Conservation (phyloP, 2,888 invertebrate genomes). For the Amiota mariae region DNA sequence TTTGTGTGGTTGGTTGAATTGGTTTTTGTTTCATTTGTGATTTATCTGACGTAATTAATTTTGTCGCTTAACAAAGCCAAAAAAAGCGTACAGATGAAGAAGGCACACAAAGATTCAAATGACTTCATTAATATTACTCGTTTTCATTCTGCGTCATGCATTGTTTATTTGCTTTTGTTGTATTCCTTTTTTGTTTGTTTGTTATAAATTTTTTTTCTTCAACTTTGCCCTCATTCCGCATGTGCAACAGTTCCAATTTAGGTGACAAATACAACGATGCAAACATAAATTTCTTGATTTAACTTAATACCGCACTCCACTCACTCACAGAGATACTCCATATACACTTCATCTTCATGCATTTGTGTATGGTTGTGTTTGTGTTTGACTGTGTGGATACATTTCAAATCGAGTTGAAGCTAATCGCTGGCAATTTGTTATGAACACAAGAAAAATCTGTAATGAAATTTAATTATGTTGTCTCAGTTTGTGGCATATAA, state of each 20-base stretch:
- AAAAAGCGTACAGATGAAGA: background rate
- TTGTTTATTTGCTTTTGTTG: background rate
- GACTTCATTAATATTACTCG: constrained; percentile 24
- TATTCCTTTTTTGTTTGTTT: constrained; percentile 9
- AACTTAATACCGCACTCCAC: background rate
- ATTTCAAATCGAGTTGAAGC: constrained; percentile 17
- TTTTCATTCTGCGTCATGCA: no score
- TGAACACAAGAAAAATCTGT: constrained; percentile 51
- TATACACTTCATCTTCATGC: no score
- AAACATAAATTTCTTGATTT: constrained; percentile 9
- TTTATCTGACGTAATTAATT: constrained; percentile 30
- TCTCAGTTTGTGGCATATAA: constrained; percentile 41
- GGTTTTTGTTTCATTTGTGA: constrained; percentile 1
- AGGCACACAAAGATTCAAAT: background rate
- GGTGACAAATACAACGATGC: constrained; percentile 50
- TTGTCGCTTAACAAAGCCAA: constrained; percentile 20
- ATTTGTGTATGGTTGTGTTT: no score
- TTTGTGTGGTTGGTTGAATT: no score
- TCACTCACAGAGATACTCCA: no score
- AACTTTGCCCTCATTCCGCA: constrained; percentile 25
- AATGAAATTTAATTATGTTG: constrained; percentile 70
- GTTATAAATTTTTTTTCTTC: background rate
- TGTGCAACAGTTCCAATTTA: constrained; percentile 51
- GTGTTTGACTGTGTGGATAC: no score
- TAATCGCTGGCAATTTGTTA: constrained; percentile 66